Evolutionary conservation across 2,888 invertebrate genomes (phyloP), one percentile per base, ranked within the genome.

Genomic region (Metopia argyrocephala): DNA sequence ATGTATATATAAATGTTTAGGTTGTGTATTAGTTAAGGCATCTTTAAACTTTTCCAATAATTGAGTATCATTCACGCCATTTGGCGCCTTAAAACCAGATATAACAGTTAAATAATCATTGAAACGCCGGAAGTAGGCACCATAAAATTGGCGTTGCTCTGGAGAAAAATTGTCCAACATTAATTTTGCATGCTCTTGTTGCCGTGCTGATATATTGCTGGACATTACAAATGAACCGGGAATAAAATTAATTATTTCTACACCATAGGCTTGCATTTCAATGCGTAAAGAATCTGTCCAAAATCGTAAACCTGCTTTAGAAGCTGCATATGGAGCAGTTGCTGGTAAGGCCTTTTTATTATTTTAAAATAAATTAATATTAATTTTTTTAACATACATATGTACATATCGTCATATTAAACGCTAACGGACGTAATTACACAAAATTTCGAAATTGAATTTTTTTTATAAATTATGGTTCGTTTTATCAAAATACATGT

Each of bases 251-350:
- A 95, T 91, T 48, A 95, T 95, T 65, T 92, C 91, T 62, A 97
- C 91, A n/a, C 94, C 94, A 85, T 94, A 94, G 85, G 94, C 93
- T 23, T 91, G 89, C 85, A 95, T 90, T 90, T 97, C 97, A 20
- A 95, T 91, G 62, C 96, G 92, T 27, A 97, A 89, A 5, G 94
- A 92, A 79, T 93, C 93, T 15, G 93, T 93, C 94, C 95, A 96
- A 1, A 94, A 94, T 57, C 93, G 90, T 3, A 97, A 87, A 0
- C 93, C 97, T 1, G 95, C 94, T 90, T 97, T 97, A 15, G 95
- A 95, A 1, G 96, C 96, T 20, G 94, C 94, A 90, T 97, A 97
- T 1, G 94, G 92, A 0, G 94, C 92, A 76, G 96, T 91, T 0
- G 95, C 94, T 0, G 97, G 96, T 64, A 96, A 90, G 0, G 84